Evolutionary conservation across 30 jellyfish, hydroid and myxozoan genomes (phyloP).

Genomic region (Turritopsis dohrnii): DNA sequence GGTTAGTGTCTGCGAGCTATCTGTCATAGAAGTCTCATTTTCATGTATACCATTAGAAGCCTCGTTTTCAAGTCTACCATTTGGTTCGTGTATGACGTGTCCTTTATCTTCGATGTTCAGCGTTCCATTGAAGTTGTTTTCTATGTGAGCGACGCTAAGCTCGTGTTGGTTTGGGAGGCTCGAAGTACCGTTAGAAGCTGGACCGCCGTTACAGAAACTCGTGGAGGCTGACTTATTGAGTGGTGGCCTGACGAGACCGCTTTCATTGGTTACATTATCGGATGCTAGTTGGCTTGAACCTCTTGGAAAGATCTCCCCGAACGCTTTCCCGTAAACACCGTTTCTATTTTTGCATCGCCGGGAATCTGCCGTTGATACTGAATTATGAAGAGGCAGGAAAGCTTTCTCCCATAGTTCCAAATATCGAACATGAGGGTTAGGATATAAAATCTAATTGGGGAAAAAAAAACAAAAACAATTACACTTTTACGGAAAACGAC

Average conservation of each 20-base stretch:
- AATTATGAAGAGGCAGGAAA: constrained; percentile 32
- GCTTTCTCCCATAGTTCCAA: constrained; percentile 69
- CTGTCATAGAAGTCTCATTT: constrained; percentile 24
- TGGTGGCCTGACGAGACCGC: neutral
- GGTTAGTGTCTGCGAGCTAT: constrained; percentile 26
- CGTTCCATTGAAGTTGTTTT: neutral
- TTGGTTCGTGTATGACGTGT: too few species aligned
- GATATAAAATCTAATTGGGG: constrained; percentile 66
- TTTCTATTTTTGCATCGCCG: neutral
- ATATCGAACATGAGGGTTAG: constrained; percentile 57
- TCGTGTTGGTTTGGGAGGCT: neutral
- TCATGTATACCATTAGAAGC: neutral
- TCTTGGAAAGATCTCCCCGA: neutral
- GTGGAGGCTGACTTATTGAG: neutral
- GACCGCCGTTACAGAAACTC: neutral
- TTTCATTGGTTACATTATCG: too few species aligned
- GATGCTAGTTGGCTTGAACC: neutral
- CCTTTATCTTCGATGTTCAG: neutral
- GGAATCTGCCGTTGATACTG: constrained; percentile 10
- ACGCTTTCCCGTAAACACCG: neutral
- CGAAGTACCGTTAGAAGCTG: neutral
- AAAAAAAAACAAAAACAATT: neutral
- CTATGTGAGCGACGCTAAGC: too few species aligned
- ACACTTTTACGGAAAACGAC: neutral
- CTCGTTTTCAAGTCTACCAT: too few species aligned